These are phyloP conservation scores for Pangasianodon gigas DNA, from an alignment of 2,113 vertebrate species.

Conservation along the genomic window DNA sequence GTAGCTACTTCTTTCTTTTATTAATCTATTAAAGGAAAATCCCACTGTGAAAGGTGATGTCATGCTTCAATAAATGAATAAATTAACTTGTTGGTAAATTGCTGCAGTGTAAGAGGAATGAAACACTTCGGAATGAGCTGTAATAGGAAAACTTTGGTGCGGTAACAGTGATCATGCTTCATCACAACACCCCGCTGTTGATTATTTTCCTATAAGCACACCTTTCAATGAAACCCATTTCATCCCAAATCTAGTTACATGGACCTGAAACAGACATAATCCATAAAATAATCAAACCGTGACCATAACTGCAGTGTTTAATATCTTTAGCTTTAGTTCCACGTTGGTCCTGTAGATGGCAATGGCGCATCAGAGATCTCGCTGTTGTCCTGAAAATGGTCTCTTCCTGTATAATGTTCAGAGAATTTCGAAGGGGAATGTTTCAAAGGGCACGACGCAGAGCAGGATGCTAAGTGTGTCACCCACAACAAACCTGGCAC, in stretches of 20 bases:
- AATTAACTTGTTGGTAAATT: background rate
- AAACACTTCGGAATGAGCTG: background rate
- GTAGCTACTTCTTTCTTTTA: background rate
- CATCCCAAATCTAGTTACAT: background rate
- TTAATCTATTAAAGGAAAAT: background rate
- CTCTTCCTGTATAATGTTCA: background rate
- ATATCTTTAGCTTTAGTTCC: background rate
- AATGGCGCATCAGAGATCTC: conserved; percentile 26
- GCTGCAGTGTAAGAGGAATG: background rate
- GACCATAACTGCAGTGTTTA: background rate
- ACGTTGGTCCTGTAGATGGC: conserved; percentile 36
- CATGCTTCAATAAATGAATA: background rate
- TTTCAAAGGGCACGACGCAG: conserved; percentile 29
- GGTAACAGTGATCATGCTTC: background rate
- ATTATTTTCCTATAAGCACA: background rate
- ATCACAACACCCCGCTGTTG: background rate
- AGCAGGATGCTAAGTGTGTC: conserved; percentile 37
- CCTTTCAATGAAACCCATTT: background rate
- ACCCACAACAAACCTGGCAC: conserved; percentile 36
- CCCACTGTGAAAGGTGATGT: too few relatives aligned
- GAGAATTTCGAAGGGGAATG: conserved; percentile 13
- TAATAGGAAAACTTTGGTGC: background rate
- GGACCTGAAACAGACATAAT: background rate
- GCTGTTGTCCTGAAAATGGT: background rate
- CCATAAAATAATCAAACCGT: background rate